Evolutionary conservation across 2,888 invertebrate species (phyloP).

Genomic region (Rhogogaster chlorosoma): DNA sequence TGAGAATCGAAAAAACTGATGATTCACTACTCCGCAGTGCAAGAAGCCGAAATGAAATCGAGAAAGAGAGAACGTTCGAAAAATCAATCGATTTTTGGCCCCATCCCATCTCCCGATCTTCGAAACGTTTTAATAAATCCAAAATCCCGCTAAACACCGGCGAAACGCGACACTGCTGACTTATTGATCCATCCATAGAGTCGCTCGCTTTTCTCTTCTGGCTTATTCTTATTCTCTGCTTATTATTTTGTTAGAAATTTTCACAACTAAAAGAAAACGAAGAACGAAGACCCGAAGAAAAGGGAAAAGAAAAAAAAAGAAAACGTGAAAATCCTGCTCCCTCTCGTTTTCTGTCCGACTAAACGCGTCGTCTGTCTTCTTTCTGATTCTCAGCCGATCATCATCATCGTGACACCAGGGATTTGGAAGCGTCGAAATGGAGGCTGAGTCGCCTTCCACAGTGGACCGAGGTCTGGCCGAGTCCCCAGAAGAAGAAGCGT

Average conservation of each 20-base stretch:
- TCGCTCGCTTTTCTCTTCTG: not conserved
- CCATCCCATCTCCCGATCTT: not conserved
- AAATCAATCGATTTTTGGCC: not conserved
- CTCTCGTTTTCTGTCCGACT: not conserved
- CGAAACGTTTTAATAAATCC: not conserved
- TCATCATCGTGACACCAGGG: constrained; percentile 38
- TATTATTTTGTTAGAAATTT: not conserved
- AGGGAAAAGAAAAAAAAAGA: not conserved
- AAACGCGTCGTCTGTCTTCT: not conserved
- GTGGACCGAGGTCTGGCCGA: constrained; percentile 60
- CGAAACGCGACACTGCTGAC: constrained; percentile 55
- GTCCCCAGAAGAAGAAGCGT: constrained; percentile 64
- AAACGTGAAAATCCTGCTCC: not conserved
- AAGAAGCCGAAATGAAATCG: not conserved
- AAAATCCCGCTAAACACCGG: not conserved
- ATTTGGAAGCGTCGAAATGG: constrained; percentile 54
- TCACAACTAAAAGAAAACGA: not conserved
- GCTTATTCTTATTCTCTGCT: constrained; percentile 5
- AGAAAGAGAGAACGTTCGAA: not conserved
- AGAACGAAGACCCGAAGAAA: not conserved
- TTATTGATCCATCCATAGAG: constrained; percentile 72
- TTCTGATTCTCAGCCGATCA: not conserved
- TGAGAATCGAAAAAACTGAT: no score
- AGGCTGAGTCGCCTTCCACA: constrained; percentile 73
- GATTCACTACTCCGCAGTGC: not conserved